Base-by-base conservation (phyloP, 2,113 vertebrate genomes). In the Marmota monax region DNA sequence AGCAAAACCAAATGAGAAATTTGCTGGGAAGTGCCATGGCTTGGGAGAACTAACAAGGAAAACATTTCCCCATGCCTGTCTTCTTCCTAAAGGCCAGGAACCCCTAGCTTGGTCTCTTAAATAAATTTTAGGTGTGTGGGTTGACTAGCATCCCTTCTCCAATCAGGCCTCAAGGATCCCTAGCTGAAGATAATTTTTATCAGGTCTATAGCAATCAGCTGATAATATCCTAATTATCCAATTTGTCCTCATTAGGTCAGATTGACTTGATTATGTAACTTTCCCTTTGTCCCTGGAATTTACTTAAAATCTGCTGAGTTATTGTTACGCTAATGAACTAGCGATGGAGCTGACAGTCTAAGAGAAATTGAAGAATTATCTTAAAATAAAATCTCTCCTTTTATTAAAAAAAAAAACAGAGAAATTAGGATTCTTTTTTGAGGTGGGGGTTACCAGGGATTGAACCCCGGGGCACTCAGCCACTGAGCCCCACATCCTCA, bases 111-210 rank as follows among this genome's bases (percentile, higher is more conserved):
- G 1, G 51, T 84, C 74, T 94, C 96, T 98, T 99, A 98, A 98
- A 98, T 98, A 94, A 76, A 88, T 9, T 95, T 79, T 97, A 98
- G 98, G 90, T 98, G 98, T 37, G 88, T 77, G 16, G 73, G 39
- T 69, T 84, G 96, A 77, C 3, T 18, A 77, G 91, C 76, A 7
- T 83, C 25, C 10, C 84, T 91, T 70, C 82, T 69, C 93, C 96
- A 94, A 98, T 98, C 97, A 96, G 95, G 32, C 74, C 76, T 94
- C 63, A 90, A 83, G 88, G 93, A 13, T 34, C 42, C 93, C 65
- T 98, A 98, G 97, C 97, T 98, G 98, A 37, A 12, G 32, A 7
- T n/a, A 34, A 72, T 48, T 67, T 74, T 70, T 53, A 92, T 61
- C 61, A 83, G 85, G 45, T 82, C 13, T 42, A 76, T 77, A 2